Conservation (phyloP, 2,113 vertebrate species). For the Oncorhynchus keta region DNA sequence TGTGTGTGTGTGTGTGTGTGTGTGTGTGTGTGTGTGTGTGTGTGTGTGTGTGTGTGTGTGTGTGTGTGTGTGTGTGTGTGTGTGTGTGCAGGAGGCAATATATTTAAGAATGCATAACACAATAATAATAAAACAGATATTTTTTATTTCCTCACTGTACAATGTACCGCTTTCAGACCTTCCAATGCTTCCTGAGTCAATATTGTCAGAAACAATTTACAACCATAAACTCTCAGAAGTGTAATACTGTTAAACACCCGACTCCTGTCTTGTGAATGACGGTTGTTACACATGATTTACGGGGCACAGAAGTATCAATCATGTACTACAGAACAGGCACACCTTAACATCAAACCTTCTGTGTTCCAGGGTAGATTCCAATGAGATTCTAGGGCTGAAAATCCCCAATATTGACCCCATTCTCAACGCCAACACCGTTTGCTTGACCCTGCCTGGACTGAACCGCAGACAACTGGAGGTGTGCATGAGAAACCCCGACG, state of each 20-base stretch:
- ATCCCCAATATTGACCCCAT: conserved; percentile 89
- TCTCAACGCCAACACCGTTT: conserved; percentile 96
- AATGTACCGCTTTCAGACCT: neutral
- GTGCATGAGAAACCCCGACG: conserved; percentile 91
- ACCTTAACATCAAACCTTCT: conserved; percentile 7
- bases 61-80: conserved; percentile 23
- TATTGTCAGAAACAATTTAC: neutral
- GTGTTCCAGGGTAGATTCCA: conserved; percentile 83
- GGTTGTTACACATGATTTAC: conserved; percentile 46
- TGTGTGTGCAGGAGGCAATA: neutral
- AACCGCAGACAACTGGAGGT: conserved; percentile 92
- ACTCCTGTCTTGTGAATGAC: conserved; percentile 40
- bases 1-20: neutral
- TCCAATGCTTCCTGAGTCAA: neutral
- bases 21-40: conserved; percentile 17
- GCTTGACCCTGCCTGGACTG: conserved; percentile 90
- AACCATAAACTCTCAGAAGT: conserved; percentile 27
- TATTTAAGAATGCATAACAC: neutral
- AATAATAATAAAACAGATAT: neutral
- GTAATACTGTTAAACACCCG: conserved; percentile 15
- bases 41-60: neutral
- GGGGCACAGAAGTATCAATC: conserved; percentile 23
- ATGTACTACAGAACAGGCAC: conserved; percentile 3
- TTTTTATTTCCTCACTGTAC: neutral
- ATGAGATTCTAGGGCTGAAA: conserved; percentile 94